Conservation (phyloP, 2,888 invertebrate species). For the Ganaspis brasiliensis region DNA sequence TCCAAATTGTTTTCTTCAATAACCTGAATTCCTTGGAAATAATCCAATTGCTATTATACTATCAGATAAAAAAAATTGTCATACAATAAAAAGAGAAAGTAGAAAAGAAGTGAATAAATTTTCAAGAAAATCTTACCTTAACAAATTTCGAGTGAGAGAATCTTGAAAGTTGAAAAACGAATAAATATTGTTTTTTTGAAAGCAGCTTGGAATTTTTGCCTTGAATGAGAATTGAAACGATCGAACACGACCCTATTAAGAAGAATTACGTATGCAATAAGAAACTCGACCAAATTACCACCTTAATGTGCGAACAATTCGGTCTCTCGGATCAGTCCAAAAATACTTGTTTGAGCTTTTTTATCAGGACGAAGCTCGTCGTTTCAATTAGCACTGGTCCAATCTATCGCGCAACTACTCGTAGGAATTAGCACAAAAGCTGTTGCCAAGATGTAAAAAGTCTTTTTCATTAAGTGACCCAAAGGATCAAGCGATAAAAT, state of each 20-base stretch:
- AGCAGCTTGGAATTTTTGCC: constrained; percentile 1
- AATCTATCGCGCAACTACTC: constrained; percentile 23
- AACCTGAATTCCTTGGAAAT: no score
- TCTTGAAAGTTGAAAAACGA: background rate
- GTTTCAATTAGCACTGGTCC: constrained; percentile 33
- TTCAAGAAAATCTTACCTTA: no score
- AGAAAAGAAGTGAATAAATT: no score
- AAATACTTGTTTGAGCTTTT: constrained; percentile 42
- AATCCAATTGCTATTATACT: no score
- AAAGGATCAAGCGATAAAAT: background rate
- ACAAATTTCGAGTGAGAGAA: background rate
- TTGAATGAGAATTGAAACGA: constrained; percentile 28
- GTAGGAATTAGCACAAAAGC: constrained; percentile 32
- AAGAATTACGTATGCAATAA: constrained; percentile 5
- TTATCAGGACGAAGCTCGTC: constrained; percentile 30
- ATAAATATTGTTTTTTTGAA: background rate
- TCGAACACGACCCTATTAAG: background rate
- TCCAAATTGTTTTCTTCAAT: no score
- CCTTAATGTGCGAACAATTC: constrained; percentile 9
- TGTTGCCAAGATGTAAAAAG: constrained; percentile 33
- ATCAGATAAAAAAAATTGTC: no score
- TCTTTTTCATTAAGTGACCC: constrained; percentile 2
- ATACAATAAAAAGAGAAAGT: no score
- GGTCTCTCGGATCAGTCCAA: constrained; percentile 26
- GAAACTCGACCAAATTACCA: constrained; percentile 24